Percentiles rank a stretch among this genome's conserved stretches.
These are phyloP conservation scores for Eonycteris spelaea DNA, from an alignment of 2,113 vertebrate genomes.

Conservation along the genomic window DNA sequence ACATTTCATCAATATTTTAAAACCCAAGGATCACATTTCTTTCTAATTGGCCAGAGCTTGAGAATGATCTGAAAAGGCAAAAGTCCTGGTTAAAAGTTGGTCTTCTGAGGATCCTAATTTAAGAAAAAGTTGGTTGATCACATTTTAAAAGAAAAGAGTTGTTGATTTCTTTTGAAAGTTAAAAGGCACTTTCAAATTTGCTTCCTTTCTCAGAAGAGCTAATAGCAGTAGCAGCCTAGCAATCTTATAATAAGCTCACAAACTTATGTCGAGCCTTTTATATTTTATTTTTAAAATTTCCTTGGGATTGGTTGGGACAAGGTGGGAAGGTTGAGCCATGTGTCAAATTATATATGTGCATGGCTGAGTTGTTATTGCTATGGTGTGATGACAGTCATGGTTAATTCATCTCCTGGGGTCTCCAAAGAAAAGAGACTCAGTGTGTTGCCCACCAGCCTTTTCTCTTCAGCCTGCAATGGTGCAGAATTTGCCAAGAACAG, in stretches of 20 bases:
- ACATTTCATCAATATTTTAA: background rate
- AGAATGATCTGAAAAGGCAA: background rate
- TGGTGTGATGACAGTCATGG: background rate
- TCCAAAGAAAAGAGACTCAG: background rate
- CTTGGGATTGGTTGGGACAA: background rate
- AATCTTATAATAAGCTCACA: background rate
- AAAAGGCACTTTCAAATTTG: constrained; percentile 9
- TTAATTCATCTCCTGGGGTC: background rate
- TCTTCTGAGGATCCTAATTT: background rate
- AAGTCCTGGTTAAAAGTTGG: background rate
- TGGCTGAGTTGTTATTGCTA: background rate
- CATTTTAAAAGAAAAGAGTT: background rate
- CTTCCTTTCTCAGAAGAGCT: background rate
- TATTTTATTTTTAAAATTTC: background rate
- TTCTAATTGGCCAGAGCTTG: background rate
- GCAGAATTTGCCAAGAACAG: background rate
- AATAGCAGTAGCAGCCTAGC: background rate
- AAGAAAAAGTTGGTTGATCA: background rate
- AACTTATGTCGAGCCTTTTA: background rate
- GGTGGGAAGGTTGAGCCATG: background rate
- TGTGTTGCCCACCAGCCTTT: background rate
- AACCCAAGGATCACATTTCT: background rate
- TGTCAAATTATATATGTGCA: background rate
- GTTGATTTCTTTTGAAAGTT: background rate
- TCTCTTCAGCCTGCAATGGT: background rate